Conservation (phyloP, 2,888 invertebrate species). For the Tachina fera region DNA sequence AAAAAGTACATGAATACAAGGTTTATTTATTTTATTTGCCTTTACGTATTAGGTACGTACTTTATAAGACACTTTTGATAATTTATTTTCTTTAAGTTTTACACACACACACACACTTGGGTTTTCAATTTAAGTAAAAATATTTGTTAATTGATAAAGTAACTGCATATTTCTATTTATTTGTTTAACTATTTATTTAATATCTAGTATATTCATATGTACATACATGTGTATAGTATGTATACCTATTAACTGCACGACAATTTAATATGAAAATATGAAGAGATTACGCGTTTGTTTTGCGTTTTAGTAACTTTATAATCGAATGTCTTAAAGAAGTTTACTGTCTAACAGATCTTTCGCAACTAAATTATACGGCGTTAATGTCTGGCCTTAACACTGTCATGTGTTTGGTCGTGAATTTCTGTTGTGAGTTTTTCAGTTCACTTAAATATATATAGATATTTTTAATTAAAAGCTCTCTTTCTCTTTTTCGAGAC, state of each 20-base stretch:
- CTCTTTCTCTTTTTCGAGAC: constrained; percentile 40
- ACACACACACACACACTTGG: not conserved
- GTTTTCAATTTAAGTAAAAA: constrained; percentile 1
- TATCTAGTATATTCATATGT: constrained; percentile 16
- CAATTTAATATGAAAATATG: constrained; percentile 5
- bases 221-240: not conserved
- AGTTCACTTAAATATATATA: constrained; percentile 6
- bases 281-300: constrained; percentile 43
- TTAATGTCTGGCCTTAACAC: constrained; percentile 40
- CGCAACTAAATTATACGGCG: constrained; percentile 58
- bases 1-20: constrained; percentile 3
- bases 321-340: constrained; percentile 4
- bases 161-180: constrained; percentile 31
- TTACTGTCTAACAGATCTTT: constrained; percentile 53
- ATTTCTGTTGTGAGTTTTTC: constrained; percentile 45
- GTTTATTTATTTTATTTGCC: not conserved
- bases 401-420: constrained; percentile 51
- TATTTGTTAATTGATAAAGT: constrained; percentile 59
- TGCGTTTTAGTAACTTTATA: not conserved
- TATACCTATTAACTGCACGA: constrained; percentile 23
- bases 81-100: not conserved
- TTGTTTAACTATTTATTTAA: constrained; percentile 53
- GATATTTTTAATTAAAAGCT: constrained; percentile 23
- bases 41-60: not conserved
- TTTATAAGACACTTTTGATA: constrained; percentile 6